These are phyloP conservation scores for Elysia chlorotica DNA, from an alignment of 1,140 invertebrate genomes.

Conservation along the genomic window DNA sequence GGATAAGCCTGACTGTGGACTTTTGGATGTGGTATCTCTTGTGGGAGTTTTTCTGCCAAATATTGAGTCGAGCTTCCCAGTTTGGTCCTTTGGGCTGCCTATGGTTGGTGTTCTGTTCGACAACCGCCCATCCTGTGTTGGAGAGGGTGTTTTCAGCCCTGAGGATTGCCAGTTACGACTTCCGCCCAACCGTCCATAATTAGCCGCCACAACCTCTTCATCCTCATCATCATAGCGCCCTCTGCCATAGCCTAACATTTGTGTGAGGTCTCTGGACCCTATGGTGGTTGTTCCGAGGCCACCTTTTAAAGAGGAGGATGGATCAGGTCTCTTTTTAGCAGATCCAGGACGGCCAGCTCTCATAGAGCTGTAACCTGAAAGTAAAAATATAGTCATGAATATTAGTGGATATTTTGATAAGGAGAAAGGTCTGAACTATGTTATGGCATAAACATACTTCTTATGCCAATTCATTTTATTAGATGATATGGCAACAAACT, in stretches of 20 bases:
- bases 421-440: too few relatives aligned
- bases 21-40: background rate
- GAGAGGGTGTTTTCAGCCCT: constrained; percentile 14
- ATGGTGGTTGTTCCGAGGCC: constrained; percentile 12
- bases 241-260: background rate
- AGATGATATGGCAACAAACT: too few relatives aligned
- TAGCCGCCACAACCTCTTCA: constrained; percentile 12
- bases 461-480: too few relatives aligned
- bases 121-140: constrained; percentile 6
- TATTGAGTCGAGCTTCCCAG: background rate
- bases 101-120: background rate
- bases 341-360: constrained; percentile 7
- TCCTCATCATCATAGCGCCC: constrained; percentile 12
- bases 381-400: too few relatives aligned
- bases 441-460: too few relatives aligned
- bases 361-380: too few relatives aligned
- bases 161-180: background rate
- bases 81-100: background rate
- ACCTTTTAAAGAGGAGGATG: background rate
- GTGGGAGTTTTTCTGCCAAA: constrained; percentile 10
- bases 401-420: too few relatives aligned
- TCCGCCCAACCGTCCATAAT: background rate
- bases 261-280: constrained; percentile 1
- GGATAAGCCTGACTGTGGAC: background rate
- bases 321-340: background rate